Conservation (phyloP, 2,888 invertebrate species). For the Yponomeuta malinellus region DNA sequence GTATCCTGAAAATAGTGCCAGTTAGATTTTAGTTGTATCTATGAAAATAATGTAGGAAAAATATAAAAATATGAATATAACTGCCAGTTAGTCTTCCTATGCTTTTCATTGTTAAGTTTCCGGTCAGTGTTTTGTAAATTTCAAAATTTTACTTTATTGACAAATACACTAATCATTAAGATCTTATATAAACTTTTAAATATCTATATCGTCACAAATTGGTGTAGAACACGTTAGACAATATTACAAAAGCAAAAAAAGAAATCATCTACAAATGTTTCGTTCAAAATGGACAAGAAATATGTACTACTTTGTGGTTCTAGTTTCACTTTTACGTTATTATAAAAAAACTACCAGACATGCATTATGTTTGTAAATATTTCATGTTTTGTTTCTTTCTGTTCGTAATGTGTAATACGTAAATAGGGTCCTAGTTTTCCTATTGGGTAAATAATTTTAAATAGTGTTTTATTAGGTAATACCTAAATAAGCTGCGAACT, state of each 20-base stretch:
- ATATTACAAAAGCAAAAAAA: no score
- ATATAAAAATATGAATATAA: constrained; percentile 7
- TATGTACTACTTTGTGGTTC: not conserved
- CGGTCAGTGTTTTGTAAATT: constrained; percentile 15
- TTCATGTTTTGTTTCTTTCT: not conserved
- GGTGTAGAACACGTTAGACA: no score
- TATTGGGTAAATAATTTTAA: not conserved
- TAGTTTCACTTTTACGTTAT: not conserved
- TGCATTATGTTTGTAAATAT: not conserved
- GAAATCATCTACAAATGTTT: no score
- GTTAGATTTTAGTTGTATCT: constrained; percentile 11
- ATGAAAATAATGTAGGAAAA: constrained; percentile 3
- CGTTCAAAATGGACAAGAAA: not conserved
- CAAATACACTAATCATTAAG: no score
- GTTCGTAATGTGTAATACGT: not conserved
- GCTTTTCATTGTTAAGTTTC: constrained; percentile 14
- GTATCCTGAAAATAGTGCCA: constrained; percentile 12
- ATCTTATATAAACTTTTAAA: no score
- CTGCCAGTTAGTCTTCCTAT: constrained; percentile 28
- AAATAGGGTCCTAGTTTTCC: not conserved
- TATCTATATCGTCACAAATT: no score
- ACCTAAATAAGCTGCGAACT: not conserved
- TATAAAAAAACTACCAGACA: not conserved
- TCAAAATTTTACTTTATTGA: no score
- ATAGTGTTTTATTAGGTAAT: not conserved